Conservation (phyloP, 2,888 invertebrate genomes). For the Nemurella pictetii region DNA sequence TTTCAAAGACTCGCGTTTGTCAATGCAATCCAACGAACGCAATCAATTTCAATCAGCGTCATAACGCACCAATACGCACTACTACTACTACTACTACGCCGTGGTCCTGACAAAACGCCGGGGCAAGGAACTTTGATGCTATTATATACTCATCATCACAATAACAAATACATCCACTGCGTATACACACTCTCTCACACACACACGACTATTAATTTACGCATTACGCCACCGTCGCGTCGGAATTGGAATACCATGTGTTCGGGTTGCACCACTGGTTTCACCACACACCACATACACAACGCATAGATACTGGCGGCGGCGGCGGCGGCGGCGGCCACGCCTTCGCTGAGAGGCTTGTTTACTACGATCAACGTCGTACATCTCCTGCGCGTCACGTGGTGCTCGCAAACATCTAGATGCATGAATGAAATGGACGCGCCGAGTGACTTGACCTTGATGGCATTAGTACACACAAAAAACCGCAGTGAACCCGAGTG, state of each 20-base stretch:
- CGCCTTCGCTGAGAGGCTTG: neutral
- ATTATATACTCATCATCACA: neutral
- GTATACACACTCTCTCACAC: neutral
- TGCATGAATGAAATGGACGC: slow-evolving; percentile 6
- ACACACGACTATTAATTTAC: neutral
- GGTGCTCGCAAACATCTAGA: neutral
- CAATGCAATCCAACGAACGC: neutral
- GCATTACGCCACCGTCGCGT: neutral
- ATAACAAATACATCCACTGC: neutral
- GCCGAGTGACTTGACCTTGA: slow-evolving; percentile 1
- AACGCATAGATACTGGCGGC: neutral
- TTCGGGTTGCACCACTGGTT: too few species aligned
- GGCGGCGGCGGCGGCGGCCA: neutral
- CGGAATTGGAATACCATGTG: neutral
- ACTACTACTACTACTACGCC: neutral
- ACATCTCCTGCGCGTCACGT: neutral
- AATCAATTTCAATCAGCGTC: neutral
- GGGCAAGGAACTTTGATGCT: neutral
- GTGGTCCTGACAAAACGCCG: neutral
- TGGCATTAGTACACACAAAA: neutral
- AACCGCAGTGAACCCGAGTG: neutral
- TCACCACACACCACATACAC: too few species aligned
- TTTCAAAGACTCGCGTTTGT: neutral
- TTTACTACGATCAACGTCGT: slow-evolving; percentile 10
- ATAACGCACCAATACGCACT: neutral